phyloP scores from a whole-genome alignment of 2,113 vertebrate species.

The Notarius lentiginosus region DNA sequence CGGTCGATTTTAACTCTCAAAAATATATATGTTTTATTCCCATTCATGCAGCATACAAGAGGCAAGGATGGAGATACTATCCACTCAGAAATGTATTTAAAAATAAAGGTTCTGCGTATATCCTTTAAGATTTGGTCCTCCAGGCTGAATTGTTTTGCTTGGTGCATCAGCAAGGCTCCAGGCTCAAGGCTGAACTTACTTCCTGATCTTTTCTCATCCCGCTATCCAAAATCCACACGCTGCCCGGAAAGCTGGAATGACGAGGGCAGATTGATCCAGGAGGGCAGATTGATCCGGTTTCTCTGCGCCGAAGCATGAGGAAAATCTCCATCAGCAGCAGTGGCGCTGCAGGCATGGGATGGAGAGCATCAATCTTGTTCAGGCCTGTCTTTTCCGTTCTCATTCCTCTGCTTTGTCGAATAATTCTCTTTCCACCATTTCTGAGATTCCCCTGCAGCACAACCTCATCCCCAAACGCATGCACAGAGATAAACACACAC shows the following conservation, averaged over 20 bases:
- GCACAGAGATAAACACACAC: background rate
- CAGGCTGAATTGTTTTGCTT: background rate
- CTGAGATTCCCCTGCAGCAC: slow-evolving; percentile 45
- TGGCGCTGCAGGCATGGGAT: slow-evolving; percentile 53
- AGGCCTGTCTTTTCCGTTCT: slow-evolving; percentile 27
- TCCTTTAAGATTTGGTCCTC: background rate
- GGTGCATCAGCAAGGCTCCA: no score
- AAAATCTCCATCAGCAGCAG: slow-evolving; percentile 41
- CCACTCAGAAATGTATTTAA: no score
- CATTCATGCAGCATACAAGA: no score
- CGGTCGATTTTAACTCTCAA: no score
- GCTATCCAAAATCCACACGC: background rate
- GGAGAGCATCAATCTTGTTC: slow-evolving; percentile 65
- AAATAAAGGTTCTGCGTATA: no score
- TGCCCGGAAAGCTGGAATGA: background rate
- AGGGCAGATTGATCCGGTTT: background rate
- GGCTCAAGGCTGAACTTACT: background rate
- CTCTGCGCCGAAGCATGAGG: background rate
- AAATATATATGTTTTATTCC: no score
- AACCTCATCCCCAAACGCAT: slow-evolving; percentile 8
- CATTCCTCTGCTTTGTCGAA: slow-evolving; percentile 60
- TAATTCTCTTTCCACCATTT: slow-evolving; percentile 65
- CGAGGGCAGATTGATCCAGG: background rate
- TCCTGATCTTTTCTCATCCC: background rate
- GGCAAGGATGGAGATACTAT: no score